Evolutionary conservation across 1,140 invertebrate species (phyloP), one percentile per base, ranked within the genome.

Genomic region (Rhopalosiphum padi): DNA sequence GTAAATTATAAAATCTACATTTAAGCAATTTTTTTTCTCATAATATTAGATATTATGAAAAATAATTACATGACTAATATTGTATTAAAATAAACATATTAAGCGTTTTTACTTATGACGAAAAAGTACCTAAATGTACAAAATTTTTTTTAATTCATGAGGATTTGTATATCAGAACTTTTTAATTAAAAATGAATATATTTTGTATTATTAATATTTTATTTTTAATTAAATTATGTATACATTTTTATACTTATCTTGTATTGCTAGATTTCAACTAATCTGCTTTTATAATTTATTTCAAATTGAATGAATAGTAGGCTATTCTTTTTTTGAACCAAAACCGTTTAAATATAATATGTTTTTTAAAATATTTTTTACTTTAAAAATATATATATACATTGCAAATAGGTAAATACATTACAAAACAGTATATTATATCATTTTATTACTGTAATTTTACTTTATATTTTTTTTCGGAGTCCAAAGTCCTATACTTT

Each of bases 11-110:
- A 68, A 68, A 68, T 68, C 2, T 30, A 68, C 30, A 30, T 60
- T 60, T 60, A 30, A 11, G 30, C 9, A 60, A 60, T 30, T 11
- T 60, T 15, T 9, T 60, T 60, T 25, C 5, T 77, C 30, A n/a
- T n/a, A 77, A n/a, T n/a, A 51, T 51, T 51, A 0, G 15, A 77
- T 77, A 77, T 77, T n/a, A n/a, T n/a, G 30, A 77, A n/a, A n/a
- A n/a, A 77, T 77, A 77, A 77, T 77, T n/a, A n/a, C 60, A 77
- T 4, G 30, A 77, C 18, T 5, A n/a, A n/a, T 68, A 18, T 77
- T 77, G n/a, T 77, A 77, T n/a, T n/a, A 77, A 77, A 77, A 77
- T 77, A n/a, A 77, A 77, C 60, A 77, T n/a, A 77, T 77, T 77
- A 77, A 5, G 9, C 4, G 11, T 18, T 15, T n/a, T 68, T 68